A percentile compares a stretch with the other conserved stretches of the same genome.
Conservation (phyloP, 1,140 invertebrate genomes). For the Ceratina australensis region DNA sequence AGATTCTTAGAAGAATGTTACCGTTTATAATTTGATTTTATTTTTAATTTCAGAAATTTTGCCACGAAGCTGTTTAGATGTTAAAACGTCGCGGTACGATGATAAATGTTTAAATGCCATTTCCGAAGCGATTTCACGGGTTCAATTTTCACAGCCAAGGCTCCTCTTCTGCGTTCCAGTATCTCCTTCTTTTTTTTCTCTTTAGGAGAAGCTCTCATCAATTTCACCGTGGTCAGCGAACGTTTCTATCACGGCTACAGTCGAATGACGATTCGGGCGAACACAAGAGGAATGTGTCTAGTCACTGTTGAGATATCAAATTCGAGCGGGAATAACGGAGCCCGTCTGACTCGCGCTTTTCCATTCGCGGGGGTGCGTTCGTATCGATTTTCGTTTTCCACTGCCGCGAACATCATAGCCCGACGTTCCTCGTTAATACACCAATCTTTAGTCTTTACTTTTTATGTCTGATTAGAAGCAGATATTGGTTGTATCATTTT, state of each 20-base stretch:
- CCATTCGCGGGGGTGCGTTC: neutral
- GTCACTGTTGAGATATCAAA: constrained; percentile 42
- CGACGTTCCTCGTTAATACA: neutral
- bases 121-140: neutral
- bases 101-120: constrained; percentile 5
- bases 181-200: neutral
- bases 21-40: too few relatives aligned
- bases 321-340: constrained; percentile 21
- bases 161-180: neutral
- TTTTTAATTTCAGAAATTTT: too few relatives aligned
- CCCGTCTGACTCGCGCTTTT: constrained; percentile 11
- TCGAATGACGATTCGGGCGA: constrained; percentile 38
- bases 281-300: constrained; percentile 38
- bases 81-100: neutral
- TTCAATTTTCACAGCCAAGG: neutral
- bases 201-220: constrained; percentile 11
- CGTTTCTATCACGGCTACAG: constrained; percentile 35
- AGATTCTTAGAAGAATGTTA: too few relatives aligned
- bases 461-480: neutral
- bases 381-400: constrained; percentile 26
- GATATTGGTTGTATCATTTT: too few relatives aligned
- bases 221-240: constrained; percentile 26
- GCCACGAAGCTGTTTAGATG: too few relatives aligned
- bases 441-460: neutral
- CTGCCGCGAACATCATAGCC: neutral